A percentile compares a stretch with the other conserved stretches of the same genome.
Conservation (phyloP, 2,113 vertebrate species). For the Lonchura striata region DNA sequence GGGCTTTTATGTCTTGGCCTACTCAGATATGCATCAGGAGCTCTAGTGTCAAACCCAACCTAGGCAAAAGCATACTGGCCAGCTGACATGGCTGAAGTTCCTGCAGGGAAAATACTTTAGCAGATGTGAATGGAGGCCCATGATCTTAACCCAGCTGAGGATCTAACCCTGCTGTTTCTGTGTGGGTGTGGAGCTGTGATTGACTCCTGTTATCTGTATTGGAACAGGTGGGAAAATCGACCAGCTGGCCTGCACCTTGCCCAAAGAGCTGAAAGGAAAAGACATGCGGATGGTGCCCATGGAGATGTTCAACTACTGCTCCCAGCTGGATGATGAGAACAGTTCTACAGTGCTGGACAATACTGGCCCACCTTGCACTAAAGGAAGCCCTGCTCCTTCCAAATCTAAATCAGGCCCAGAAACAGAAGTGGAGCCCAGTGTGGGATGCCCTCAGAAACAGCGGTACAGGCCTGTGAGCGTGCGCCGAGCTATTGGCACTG, state of each 20-base stretch:
- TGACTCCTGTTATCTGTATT: neutral
- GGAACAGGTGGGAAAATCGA: conserved; percentile 90
- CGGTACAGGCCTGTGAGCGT: conserved; percentile 90
- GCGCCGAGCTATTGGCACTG: conserved; percentile 93
- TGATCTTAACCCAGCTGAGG: neutral
- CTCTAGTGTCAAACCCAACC: neutral
- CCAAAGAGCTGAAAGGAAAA: conserved; percentile 94
- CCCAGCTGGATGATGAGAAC: conserved; percentile 91
- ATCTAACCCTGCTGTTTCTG: neutral
- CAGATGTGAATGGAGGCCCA: neutral
- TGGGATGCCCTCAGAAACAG: conserved; percentile 80
- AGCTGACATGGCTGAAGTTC: neutral
- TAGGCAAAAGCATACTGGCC: neutral
- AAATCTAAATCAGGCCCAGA: conserved; percentile 70
- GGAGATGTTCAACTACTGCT: conserved; percentile 99
- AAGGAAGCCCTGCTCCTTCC: conserved; percentile 69
- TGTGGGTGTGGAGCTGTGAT: neutral
- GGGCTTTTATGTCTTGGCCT: neutral
- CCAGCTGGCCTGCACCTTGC: conserved; percentile 93
- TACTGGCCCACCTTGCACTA: conserved; percentile 84
- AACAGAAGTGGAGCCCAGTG: conserved; percentile 73
- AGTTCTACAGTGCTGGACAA: conserved; percentile 76
- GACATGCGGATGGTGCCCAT: conserved; percentile 93
- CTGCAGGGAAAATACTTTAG: neutral
- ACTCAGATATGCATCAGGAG: neutral